Evolutionary conservation across 2,797 vertebrate species (phyloP), one percentile per base, ranked within the genome.

Genomic region (Gephyroberyx darwinii): DNA sequence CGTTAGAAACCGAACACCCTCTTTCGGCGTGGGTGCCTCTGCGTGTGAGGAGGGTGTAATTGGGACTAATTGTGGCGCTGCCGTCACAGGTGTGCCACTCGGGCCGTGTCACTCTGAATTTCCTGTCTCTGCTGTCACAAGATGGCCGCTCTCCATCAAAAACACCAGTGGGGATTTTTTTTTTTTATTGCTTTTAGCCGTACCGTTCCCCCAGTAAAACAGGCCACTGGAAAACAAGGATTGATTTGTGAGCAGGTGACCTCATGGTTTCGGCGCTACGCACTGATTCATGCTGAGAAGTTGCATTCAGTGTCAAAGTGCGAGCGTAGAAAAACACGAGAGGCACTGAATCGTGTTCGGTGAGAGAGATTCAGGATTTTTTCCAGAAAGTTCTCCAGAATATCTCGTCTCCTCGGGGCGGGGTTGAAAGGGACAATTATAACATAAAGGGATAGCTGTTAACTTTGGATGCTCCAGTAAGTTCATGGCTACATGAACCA

Each of bases 181-280:
- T 56, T 76, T 78, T 77, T 33, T 65, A 14, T 73, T 47, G 10
- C 51, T 37, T 75, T 19, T 4, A 50, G 72, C 70, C n/a, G 53
- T 69, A 65, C 66, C 56, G 60, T 86, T 86, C 84, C 74, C 77
- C 63, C 26, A 77, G 66, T 78, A 73, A 83, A 84, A 61, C 53
- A 71, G 54, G 70, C 59, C 58, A 41, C 2, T n/a, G 68, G 47
- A 66, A 72, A 74, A 78, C 73, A 74, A 61, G 73, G 74, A 78
- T 35, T 77, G 85, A 80, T 83, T 86, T 84, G 82, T 82, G 79
- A 63, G 74, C 13, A 8, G n/a, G 43, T 85, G 85, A 88, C 80
- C 71, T 89, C 71, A 86, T 71, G 59, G 57, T 71, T 78, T 64
- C 75, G 55, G 69, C 55, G 61, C 47, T 31, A 0, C 6, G 47